Percentiles rank a stretch among this genome's conserved stretches.
Evolutionary conservation across 1,140 invertebrate species (phyloP).

Genomic region (Triops cancriformis): DNA sequence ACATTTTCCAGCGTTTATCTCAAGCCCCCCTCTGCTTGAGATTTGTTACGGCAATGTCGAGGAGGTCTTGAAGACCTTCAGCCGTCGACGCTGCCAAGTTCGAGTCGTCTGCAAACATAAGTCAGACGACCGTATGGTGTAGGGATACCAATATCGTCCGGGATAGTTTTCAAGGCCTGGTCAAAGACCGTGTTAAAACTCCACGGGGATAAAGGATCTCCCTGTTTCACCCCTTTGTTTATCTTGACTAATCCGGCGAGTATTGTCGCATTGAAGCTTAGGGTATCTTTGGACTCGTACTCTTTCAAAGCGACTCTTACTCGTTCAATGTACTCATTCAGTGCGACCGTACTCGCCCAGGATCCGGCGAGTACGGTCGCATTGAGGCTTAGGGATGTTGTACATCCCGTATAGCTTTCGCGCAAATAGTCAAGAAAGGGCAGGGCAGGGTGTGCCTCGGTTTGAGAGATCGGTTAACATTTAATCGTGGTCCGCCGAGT

Average conservation of each 20-base stretch:
- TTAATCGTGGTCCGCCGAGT: background rate
- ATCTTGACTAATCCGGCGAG: background rate
- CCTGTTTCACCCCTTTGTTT: background rate
- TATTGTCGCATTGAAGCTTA: no score
- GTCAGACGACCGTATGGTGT: background rate
- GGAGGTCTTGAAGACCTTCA: background rate
- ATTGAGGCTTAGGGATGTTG: background rate
- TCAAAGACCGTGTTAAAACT: background rate
- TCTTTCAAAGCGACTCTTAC: no score
- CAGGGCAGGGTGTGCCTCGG: no score
- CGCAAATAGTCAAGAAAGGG: background rate
- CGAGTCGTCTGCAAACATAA: constrained; percentile 33
- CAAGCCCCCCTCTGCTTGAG: constrained; percentile 34
- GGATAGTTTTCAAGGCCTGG: background rate
- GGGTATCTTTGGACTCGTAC: no score
- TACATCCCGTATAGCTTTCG: background rate
- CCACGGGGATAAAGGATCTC: background rate
- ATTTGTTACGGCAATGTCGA: background rate
- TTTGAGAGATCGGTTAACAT: no score
- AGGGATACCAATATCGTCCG: background rate
- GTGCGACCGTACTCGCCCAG: no score
- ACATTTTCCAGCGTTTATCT: background rate
- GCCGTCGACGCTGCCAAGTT: background rate
- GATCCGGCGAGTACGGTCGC: background rate
- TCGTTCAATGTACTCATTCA: no score